phyloP scores from a whole-genome alignment of 2,797 vertebrate species.

The Periophthalmus magnuspinnatus region DNA sequence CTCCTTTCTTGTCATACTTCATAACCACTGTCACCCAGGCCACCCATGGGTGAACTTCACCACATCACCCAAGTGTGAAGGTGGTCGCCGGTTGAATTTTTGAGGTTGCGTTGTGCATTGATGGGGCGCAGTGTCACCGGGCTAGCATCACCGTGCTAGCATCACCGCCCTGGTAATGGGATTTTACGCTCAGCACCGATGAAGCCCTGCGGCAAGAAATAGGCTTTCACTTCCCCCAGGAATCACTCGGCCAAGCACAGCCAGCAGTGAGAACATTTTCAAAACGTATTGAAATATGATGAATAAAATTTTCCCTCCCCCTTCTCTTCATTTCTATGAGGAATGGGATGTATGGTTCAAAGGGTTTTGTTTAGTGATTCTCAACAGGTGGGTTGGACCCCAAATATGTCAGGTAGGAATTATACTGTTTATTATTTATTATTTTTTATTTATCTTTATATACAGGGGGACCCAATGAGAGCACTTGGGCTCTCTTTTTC shows the following conservation, averaged over 20 bases:
- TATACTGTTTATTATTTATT: too few species aligned
- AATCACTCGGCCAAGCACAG: slow-evolving; percentile 66
- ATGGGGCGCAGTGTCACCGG: slow-evolving; percentile 68
- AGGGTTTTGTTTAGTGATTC: slow-evolving; percentile 18
- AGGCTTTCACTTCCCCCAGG: slow-evolving; percentile 67
- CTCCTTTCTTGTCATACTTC: slow-evolving; percentile 35
- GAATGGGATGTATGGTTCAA: slow-evolving; percentile 34
- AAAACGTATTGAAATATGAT: slow-evolving; percentile 74
- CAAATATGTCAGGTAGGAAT: background rate
- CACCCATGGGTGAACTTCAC: slow-evolving; percentile 59
- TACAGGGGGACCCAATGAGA: too few species aligned
- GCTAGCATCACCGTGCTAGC: slow-evolving; percentile 58
- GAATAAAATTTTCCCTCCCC: slow-evolving; percentile 46
- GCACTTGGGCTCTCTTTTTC: too few species aligned
- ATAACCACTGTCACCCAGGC: slow-evolving; percentile 40
- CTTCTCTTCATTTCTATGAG: slow-evolving; percentile 34
- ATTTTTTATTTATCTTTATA: too few species aligned
- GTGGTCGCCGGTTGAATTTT: slow-evolving; percentile 54
- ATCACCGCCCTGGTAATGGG: slow-evolving; percentile 72
- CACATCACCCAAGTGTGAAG: slow-evolving; percentile 40
- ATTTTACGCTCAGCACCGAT: slow-evolving; percentile 75
- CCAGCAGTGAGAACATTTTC: slow-evolving; percentile 59
- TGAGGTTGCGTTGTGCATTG: slow-evolving; percentile 61
- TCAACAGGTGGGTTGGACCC: background rate
- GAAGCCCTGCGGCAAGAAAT: slow-evolving; percentile 64